Percentiles rank a stretch among this genome's conserved stretches.
phyloP scores from a whole-genome alignment of 2,113 vertebrate genomes.

The Solea senegalensis region DNA sequence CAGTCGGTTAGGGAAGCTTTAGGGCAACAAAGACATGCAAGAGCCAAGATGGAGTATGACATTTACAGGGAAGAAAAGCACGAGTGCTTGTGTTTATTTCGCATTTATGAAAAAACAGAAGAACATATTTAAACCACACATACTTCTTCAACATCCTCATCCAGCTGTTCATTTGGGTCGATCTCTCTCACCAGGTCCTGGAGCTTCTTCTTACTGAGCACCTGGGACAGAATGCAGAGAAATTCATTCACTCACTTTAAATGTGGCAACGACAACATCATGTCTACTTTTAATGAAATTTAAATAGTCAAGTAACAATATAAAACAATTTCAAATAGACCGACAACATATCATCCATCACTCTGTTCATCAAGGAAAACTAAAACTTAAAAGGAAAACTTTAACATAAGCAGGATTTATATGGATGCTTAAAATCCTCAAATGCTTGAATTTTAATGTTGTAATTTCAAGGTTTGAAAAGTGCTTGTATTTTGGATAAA shows the following conservation, averaged over 20 bases:
- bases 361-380: too few species aligned
- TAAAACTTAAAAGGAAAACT: too few species aligned
- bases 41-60: neutral
- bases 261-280: too few species aligned
- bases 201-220: constrained; percentile 97
- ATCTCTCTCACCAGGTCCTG: constrained; percentile 98
- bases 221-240: constrained; percentile 73
- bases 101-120: neutral
- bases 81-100: neutral
- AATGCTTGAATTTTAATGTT: too few species aligned
- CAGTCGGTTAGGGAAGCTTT: neutral
- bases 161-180: constrained; percentile 97
- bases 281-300: too few species aligned
- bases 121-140: constrained; percentile 27
- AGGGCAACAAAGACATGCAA: neutral
- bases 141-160: constrained; percentile 99
- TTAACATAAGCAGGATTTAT: too few species aligned
- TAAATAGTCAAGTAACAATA: too few species aligned
- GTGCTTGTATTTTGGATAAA: too few species aligned
- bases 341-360: too few species aligned
- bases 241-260: neutral
- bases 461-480: too few species aligned
- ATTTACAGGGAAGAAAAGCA: neutral
- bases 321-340: too few species aligned
- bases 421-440: too few species aligned